Base-by-base conservation (phyloP, 2,888 invertebrate genomes). In the Strigamia transsilvanica region DNA sequence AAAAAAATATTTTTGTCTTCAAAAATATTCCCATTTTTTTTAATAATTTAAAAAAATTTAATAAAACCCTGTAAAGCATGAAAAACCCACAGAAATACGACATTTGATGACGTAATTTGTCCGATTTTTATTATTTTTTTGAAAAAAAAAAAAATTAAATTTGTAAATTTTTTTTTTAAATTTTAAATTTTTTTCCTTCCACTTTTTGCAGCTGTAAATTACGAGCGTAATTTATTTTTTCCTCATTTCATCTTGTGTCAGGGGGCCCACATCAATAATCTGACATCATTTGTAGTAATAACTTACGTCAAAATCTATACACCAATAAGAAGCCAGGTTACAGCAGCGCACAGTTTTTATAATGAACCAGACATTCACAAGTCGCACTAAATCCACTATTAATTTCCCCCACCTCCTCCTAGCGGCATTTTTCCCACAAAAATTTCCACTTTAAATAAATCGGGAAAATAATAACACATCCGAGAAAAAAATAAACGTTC, bases 271-370 rank as follows among this genome's bases (percentile, higher is more conserved):
- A 73, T 73, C 73, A 73, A 73, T 73, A 73, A 73, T 73, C 27
- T 73, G 73, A 73, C 73, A 73, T 73, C 73, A 73, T 73, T 73
- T 73, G 27, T 32, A 32, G 73, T 73, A 73, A 79, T 79, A 38
- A 41, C 79, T 42, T 79, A 79, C 79, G 79, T 79, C 79, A 79
- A 79, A 79, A 79, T 79, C 34, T 10, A 18, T 42, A 21, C 34
- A 79, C 79, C 79, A 79, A 79, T 79, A 79, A 79, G 41, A 23
- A 21, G 13, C 41, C 34, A 18, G 21, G 34, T 41, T 42, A 42
- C 79, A 42, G 27, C 21, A 18, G n/a, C 79, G 12, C 41, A 21
- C 23, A 42, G 79, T 79, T 79, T 79, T 79, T 79, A 79, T 79
- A 79, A 79, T 79, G 42, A 79, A 42, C 79, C 79, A 42, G 42